Evolutionary conservation across 2,797 vertebrate genomes (phyloP), one percentile per base, ranked within the genome.

Genomic region (Caiman crocodilus): DNA sequence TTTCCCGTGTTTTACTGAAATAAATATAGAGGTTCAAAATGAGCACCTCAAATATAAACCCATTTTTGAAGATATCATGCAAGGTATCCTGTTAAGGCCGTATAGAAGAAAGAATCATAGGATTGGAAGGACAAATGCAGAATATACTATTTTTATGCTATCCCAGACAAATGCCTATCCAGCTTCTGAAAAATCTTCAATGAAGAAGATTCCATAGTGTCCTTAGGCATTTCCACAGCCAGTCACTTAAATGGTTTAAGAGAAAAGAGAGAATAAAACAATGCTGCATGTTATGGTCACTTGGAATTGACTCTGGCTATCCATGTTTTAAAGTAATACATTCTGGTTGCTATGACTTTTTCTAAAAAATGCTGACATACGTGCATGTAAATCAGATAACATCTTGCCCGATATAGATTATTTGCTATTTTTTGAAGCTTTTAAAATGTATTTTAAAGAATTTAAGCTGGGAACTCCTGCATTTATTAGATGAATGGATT

Each of bases 371-470:
- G 77, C 67, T 9, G 83, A 42, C 91, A 79, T 78, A 69, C 56
- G 83, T 61, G 2, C 30, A 74, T 89, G 23, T 55, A 50, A 95
- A 92, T 81, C 23, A 88, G 14, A 11, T 59, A 14, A 88, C 90
- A 85, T 93, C 55, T 92, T 96, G 71, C 63, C 90, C 85, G 80
- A 75, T 95, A 67, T 88, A 88, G 93, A 65, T 82, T 82, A 84
- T 84, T 90, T 96, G 20, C 76, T 93, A 60, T 79, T n/a, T 95
- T 96, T 82, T 95, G 90, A 95, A 95, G 85, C 13, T 96, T 97
- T 85, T 76, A 94, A 94, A 90, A 91, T 90, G 77, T 76, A 63
- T 77, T 87, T 94, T 69, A 64, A 75, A 93, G n/a, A 50, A 93
- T 90, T 96, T 94, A 94, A 95, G 90, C 78, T 91, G 95, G 79